Base-by-base conservation (phyloP, 2,113 vertebrate genomes). In the Ariopsis seemanni region DNA sequence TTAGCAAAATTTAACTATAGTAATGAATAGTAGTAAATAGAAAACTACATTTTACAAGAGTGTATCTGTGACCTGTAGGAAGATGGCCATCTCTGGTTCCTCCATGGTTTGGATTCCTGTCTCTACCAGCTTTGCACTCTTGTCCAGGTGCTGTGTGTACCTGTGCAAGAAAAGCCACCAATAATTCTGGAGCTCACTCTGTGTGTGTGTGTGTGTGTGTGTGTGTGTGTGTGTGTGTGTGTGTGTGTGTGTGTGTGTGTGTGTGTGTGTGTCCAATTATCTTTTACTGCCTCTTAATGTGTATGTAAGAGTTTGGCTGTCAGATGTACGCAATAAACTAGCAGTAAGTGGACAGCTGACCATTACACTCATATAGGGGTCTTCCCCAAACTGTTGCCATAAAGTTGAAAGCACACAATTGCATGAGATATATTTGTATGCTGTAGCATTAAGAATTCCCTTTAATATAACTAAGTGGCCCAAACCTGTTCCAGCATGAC, bases 41-140 rank as follows among this genome's bases (percentile, higher is more conserved):
- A 62, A 82, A 57, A 60, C 7, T 7, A 34, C 52, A 80, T 60
- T 58, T 53, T 30, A n/a, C 57, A 58, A 77, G 6, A 12, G 18
- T 52, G 6, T 86, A 30, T 77, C 17, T 82, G 50, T 81, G 92
- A 98, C 98, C 97, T 99, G 98, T 72, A 99, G 93, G 94, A 99
- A 99, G 86, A 97, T 90, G 0, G 97, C 97, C 97, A 99, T 98
- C 94, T 99, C 97, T 7, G 97, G 95, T 90, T 98, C 96, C 81
- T 99, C 98, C 97, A 99, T 96, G 72, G 95, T 97, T 93, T 98
- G 97, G 88, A 99, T 97, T 91, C 97, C 97, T 27, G 96, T 97
- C 92, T 99, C 97, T 75, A 99, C 96, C 85, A 98, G 92, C 92
- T 97, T 97, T 85, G 97, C 96, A 1, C 96, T 94, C 0, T 90